Evolutionary conservation across 2,113 vertebrate species (phyloP), one percentile per base, ranked within the genome.

Genomic region (Erinaceus europaeus): DNA sequence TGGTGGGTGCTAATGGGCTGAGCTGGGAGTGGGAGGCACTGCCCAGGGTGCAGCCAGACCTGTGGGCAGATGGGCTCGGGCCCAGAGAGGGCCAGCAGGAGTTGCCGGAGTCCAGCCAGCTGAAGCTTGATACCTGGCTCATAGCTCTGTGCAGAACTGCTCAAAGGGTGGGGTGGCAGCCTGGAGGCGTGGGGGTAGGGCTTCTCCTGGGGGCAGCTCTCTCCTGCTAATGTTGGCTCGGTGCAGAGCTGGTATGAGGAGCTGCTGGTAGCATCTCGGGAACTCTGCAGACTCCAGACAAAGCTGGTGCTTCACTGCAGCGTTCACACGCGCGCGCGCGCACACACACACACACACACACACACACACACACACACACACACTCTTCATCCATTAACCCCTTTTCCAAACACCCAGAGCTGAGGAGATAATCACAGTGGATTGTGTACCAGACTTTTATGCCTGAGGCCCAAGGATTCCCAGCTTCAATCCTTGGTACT

Each of bases 61-160:
- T 67, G 86, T 77, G 83, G 89, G 76, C 68, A 62, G 86, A 36
- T 79, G 73, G 83, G 80, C 90, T 71, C 65, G 25, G 77, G 87
- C 73, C 77, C 76, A 55, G 46, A 0, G 14, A 11, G 23, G 75
- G 82, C 69, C 88, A 78, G 84, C 55, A 32, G 92, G 91, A 80
- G 62, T 71, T 81, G 42, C 88, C 0, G 21, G 92, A 89, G 77
- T 29, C 40, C 0, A 21, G 81, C 90, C 92, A 94, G 74, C 64
- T 84, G 81, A 84, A 93, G 86, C 86, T 81, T 78, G 92, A 90
- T 93, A 94, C 69, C 88, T 86, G 80, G 93, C 83, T 91, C 42
- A 59, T 65, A 68, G 72, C 69, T 90, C 64, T 34, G 5, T 20
- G 53, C 50, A 52, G 67, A 68, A 74, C 86, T 84, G 85, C 83